Base-by-base conservation (phyloP, 1,140 invertebrate species). In the Trichonephila clavata region DNA sequence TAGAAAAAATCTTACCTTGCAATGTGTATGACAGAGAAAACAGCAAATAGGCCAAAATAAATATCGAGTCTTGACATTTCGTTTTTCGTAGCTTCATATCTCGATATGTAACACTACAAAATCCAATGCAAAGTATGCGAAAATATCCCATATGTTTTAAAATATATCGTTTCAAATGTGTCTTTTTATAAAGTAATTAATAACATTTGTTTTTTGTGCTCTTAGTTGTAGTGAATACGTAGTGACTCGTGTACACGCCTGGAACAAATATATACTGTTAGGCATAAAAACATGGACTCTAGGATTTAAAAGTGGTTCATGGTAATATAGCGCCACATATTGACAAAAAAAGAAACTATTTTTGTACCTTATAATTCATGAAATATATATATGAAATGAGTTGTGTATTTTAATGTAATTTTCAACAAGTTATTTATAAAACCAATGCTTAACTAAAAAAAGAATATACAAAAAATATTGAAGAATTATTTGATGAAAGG, bases 301-400 rank as follows among this genome's bases (percentile, higher is more conserved):
- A 20, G 24, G 16, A 83, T 65, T 68, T 88, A 57, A 65, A 16
- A 50, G 32, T 59, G 57, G 32, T 43, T 27, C 21, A 84, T 59
- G 77, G 90, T 84, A 83, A 83, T 43, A 77, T 24, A 21, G 90
- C 90, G 90, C 90, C 90, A 92, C 90, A 92, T 65, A 92, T 92
- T 65, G 90, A 92, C 77, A 61, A 68, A 84, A 92, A 83, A 13
- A 50, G 60, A 50, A 92, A 92, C 90, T 92, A 92, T 10, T 63
- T 63, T 27, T 50, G 50, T 50, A 50, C 10, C 50, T 50, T 50
- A 50, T 39, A 5, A 10, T 50, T 50, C 50, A 10, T 50, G 50
- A 50, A 10, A 50, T 50, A 50, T 50, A 50, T 13, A 10, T 50
- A 5, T 50, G 10, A 50, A 50, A 50, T 13, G 10, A 50, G 50